Conservation (phyloP, 2,113 vertebrate species). For the Antigone vipio region DNA sequence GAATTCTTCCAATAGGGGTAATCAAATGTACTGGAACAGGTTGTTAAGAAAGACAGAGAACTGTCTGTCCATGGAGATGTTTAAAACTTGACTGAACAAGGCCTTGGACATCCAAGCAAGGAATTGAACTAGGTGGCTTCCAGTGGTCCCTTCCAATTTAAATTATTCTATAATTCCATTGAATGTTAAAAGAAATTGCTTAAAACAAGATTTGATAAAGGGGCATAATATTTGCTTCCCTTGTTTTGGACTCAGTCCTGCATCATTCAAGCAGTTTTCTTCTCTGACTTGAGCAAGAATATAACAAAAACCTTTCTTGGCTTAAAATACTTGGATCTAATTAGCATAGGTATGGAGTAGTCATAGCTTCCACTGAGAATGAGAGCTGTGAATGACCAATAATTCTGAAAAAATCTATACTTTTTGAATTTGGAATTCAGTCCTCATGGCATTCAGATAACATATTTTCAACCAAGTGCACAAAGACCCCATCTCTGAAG, state of each 20-base stretch:
- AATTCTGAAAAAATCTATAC: not conserved
- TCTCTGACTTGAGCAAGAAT: not conserved
- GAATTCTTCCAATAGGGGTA: not conserved
- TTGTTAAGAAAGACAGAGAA: not conserved
- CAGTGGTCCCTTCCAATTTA: not conserved
- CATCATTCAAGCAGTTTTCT: not conserved
- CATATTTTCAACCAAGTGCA: not conserved
- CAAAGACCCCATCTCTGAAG: not conserved
- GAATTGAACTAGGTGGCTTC: not conserved
- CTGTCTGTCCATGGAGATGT: not conserved
- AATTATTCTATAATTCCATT: not conserved
- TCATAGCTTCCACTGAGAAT: not conserved
- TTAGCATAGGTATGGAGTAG: not conserved
- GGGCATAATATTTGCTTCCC: not conserved
- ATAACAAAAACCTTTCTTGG: not conserved
- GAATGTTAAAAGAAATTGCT: not conserved
- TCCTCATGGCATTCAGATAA: not conserved
- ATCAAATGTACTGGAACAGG: not conserved
- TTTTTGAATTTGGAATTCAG: not conserved
- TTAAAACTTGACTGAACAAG: not conserved
- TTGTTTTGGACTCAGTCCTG: not conserved
- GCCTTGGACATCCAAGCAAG: not conserved
- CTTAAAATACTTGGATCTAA: not conserved
- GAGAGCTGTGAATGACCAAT: not conserved
- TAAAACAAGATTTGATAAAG: not conserved